Conservation (phyloP, 2,113 vertebrate genomes). For the Brienomyrus longianalis region DNA sequence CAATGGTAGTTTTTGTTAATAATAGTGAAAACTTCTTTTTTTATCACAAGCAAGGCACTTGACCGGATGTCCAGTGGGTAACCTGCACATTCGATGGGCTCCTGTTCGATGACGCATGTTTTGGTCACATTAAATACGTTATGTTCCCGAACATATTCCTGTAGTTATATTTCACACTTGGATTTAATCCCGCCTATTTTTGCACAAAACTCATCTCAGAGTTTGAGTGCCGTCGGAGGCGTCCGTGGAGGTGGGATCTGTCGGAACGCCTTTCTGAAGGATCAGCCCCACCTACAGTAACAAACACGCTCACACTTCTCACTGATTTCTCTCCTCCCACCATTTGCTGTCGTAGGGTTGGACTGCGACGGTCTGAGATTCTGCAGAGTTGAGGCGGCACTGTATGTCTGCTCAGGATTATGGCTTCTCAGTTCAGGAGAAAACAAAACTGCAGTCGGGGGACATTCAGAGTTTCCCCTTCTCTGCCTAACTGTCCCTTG, state of each 20-base stretch:
- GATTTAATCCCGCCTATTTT: constrained; percentile 37
- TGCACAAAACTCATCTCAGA: constrained; percentile 28
- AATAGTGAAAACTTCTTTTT: constrained; percentile 29
- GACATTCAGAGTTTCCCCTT: constrained; percentile 29
- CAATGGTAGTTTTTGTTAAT: constrained; percentile 32
- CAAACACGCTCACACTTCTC: constrained; percentile 60
- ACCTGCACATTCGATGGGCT: constrained; percentile 5
- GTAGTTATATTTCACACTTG: constrained; percentile 26
- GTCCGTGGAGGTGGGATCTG: constrained; percentile 19
- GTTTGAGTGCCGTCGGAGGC: constrained; percentile 27
- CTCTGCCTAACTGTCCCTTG: constrained; percentile 30
- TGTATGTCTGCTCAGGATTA: not conserved
- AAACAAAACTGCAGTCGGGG: not conserved
- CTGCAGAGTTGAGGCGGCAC: not conserved
- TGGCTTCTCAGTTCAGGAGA: not conserved
- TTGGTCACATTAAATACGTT: constrained; percentile 27
- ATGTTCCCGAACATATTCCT: constrained; percentile 17
- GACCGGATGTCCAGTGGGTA: not conserved
- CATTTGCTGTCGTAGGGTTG: not conserved
- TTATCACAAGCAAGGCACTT: not conserved
- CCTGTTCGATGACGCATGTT: constrained; percentile 5
- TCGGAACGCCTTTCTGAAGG: constrained; percentile 64
- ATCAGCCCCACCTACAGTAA: constrained; percentile 61
- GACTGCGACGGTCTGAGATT: not conserved
- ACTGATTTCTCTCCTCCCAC: constrained; percentile 27